phyloP scores from a whole-genome alignment of 2,888 invertebrate genomes.

The Troglohyphantes excavatus region DNA sequence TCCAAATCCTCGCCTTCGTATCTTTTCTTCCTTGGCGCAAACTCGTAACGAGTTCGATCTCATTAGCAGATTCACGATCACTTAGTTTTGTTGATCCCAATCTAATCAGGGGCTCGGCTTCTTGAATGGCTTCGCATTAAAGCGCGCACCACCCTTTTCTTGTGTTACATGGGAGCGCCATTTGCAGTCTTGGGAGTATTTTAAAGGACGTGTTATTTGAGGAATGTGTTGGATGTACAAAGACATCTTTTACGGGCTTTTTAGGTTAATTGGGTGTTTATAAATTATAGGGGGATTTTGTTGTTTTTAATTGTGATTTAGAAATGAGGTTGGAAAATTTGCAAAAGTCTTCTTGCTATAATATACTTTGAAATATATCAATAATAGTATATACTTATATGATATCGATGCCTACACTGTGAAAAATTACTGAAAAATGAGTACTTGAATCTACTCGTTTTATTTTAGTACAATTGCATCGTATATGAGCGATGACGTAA shows the following conservation, averaged over 20 bases:
- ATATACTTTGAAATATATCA: too few species aligned
- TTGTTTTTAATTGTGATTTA: too few species aligned
- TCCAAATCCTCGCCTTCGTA: slow-evolving; percentile 8
- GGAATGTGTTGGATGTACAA: too few species aligned
- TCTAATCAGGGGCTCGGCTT: slow-evolving; percentile 43
- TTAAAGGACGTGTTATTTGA: not conserved
- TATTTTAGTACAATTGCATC: too few species aligned
- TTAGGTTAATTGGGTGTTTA: too few species aligned
- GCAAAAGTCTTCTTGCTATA: too few species aligned
- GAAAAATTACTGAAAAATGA: not conserved
- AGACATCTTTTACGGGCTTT: too few species aligned
- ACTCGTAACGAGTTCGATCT: slow-evolving; percentile 53
- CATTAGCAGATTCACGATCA: slow-evolving; percentile 64
- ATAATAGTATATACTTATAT: not conserved
- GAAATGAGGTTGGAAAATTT: too few species aligned
- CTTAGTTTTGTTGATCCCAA: slow-evolving; percentile 64
- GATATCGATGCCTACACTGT: not conserved
- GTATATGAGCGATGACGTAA: too few species aligned
- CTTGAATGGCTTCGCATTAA: slow-evolving; percentile 48
- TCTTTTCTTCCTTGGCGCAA: not conserved
- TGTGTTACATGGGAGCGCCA: slow-evolving; percentile 41
- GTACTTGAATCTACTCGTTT: too few species aligned
- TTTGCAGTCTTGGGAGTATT: slow-evolving; percentile 19
- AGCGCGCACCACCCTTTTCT: slow-evolving; percentile 34
- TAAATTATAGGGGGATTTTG: too few species aligned